Conservation (phyloP, 1,140 invertebrate species). For the Aphis craccivora region DNA sequence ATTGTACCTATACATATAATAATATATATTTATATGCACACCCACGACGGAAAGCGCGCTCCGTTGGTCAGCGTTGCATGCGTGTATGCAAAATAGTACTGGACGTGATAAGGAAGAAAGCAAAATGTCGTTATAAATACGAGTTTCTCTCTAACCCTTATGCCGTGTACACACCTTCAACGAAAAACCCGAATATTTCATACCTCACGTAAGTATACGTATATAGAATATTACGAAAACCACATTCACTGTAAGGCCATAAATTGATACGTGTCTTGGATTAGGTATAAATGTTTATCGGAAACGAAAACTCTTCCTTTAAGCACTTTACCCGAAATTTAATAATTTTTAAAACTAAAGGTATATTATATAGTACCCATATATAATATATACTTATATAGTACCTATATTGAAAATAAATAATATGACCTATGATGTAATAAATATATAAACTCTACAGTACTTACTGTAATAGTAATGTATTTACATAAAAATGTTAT, state of each 20-base stretch:
- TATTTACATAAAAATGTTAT: too few species aligned
- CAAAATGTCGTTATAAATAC: neutral
- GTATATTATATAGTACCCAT: too few species aligned
- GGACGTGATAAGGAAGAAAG: neutral
- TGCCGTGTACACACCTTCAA: neutral
- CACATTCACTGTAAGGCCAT: neutral
- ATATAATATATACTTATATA: too few species aligned
- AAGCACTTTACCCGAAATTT: neutral
- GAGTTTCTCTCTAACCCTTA: neutral
- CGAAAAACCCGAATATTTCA: neutral
- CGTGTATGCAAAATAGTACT: constrained; percentile 19
- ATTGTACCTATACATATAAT: neutral
- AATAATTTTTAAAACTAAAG: neutral
- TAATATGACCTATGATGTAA: too few species aligned
- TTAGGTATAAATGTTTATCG: neutral
- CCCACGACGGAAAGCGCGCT: constrained; percentile 20
- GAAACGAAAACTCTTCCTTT: neutral
- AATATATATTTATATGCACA: neutral
- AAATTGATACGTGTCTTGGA: neutral
- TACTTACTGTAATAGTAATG: too few species aligned
- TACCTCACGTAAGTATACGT: neutral
- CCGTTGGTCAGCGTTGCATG: neutral
- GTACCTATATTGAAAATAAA: too few species aligned
- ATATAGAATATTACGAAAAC: neutral
- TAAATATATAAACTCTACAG: too few species aligned